Base-by-base conservation (phyloP, 23 tunicate genomes). In the Pegea sp. region DNA sequence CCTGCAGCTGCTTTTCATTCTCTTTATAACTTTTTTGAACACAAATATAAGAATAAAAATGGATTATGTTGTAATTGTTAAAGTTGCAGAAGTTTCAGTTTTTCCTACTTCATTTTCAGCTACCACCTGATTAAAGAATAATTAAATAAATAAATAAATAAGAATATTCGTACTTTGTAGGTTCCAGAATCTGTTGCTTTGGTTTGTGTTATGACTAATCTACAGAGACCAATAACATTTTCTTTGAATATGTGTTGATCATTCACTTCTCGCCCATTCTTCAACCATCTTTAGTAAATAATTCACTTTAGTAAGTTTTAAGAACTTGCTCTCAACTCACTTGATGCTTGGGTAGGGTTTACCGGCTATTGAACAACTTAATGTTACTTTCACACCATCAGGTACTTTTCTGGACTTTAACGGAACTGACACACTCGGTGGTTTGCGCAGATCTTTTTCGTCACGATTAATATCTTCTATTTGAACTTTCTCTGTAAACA, bases 211-310 rank as follows among this genome's bases (percentile, higher is more conserved):
- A 84, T 34, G 31, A 84, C 95, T 6, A 84, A 54, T 5, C 95
- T 63, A 58, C 95, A 84, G 7, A 84, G 52, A 3, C 95, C 95
- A 53, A 84, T 84, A 23, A 84, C 95, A 48, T 84, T 84, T 63
- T 84, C 95, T 46, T 74, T 84, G 56, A 59, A 84, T 59, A 64
- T 69, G 50, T 84, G 38, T 16, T 28, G 56, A 42, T 84, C 76
- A 2, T 68, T 68, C 30, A 84, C 52, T 25, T 84, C 84, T 27
- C 52, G 44, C 25, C 51, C 49, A 56, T 84, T 72, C 64, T 84
- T 84, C 33, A 54, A 73, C 95, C 95, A 84, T 33, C 95, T 84
- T 18, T 18, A 34, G 18, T 3, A 20, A 52, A n/a, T 43, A 22
- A 29, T 38, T 7, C 22, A 38, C 22, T 23, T 50, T 50, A 13